phyloP scores from a whole-genome alignment of 2,888 invertebrate genomes.

The Callosobruchus maculatus region DNA sequence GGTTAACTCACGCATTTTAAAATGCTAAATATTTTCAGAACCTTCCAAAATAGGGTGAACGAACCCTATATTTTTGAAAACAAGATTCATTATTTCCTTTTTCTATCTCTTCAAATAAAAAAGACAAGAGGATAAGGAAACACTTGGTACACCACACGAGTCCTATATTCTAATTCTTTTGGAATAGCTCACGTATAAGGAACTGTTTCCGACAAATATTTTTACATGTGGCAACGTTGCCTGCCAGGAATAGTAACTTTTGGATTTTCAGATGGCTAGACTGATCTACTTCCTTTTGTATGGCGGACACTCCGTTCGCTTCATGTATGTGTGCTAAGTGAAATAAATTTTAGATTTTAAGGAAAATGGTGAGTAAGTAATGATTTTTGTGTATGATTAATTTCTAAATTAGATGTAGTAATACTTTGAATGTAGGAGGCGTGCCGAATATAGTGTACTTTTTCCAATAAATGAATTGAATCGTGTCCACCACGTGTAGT shows the following conservation, averaged over 20 bases:
- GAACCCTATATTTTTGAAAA: no score
- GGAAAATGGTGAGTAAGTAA: constrained; percentile 40
- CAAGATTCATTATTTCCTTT: no score
- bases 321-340: constrained; percentile 33
- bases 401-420: neutral
- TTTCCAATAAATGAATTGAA: neutral
- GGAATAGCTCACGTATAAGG: neutral
- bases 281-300: constrained; percentile 40
- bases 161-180: no score
- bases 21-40: no score
- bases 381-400: neutral
- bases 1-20: no score
- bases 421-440: neutral
- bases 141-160: no score
- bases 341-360: constrained; percentile 29
- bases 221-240: neutral
- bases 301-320: constrained; percentile 46
- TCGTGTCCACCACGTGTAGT: constrained; percentile 1
- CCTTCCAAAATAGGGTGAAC: no score
- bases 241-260: neutral
- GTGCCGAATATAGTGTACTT: neutral
- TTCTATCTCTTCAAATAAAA: no score
- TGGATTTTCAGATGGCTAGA: neutral
- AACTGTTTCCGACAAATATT: neutral
- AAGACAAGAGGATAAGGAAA: no score